phyloP scores from a whole-genome alignment of 1,140 invertebrate genomes.

The Drosophila arizonae region DNA sequence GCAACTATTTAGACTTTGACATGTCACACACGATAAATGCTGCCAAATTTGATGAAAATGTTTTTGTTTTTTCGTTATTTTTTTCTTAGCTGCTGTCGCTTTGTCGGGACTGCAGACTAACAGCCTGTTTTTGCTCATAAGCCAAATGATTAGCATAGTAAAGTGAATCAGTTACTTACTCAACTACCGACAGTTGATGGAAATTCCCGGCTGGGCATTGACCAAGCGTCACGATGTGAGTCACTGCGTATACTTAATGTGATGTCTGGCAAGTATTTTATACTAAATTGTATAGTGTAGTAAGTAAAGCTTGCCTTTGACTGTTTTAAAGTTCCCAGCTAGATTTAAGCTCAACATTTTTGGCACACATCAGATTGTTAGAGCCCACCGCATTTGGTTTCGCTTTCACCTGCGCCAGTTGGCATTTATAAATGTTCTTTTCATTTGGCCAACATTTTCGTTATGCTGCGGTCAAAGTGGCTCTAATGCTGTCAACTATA shows the following conservation, averaged over 20 bases:
- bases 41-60: constrained; percentile 56
- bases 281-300: too few relatives aligned
- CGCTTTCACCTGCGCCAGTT: neutral
- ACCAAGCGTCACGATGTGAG: neutral
- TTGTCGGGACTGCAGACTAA: constrained; percentile 5
- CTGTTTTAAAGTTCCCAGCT: too few relatives aligned
- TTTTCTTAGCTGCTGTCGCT: neutral
- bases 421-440: constrained; percentile 18
- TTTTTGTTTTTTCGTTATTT: constrained; percentile 1
- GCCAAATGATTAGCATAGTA: constrained; percentile 36
- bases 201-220: constrained; percentile 6
- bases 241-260: constrained; percentile 12
- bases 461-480: constrained; percentile 28
- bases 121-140: constrained; percentile 10
- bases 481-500: constrained; percentile 18
- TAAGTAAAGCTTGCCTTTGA: too few relatives aligned
- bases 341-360: too few relatives aligned
- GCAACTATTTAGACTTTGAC: constrained; percentile 71
- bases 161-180: constrained; percentile 12
- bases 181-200: neutral
- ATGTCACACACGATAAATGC: constrained; percentile 51
- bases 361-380: too few relatives aligned
- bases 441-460: constrained; percentile 31
- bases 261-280: neutral
- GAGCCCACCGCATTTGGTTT: neutral